Percentiles rank a stretch among this genome's conserved stretches.
phyloP scores from a whole-genome alignment of 1,140 invertebrate genomes.

The Lamellibrachia luymesi region DNA sequence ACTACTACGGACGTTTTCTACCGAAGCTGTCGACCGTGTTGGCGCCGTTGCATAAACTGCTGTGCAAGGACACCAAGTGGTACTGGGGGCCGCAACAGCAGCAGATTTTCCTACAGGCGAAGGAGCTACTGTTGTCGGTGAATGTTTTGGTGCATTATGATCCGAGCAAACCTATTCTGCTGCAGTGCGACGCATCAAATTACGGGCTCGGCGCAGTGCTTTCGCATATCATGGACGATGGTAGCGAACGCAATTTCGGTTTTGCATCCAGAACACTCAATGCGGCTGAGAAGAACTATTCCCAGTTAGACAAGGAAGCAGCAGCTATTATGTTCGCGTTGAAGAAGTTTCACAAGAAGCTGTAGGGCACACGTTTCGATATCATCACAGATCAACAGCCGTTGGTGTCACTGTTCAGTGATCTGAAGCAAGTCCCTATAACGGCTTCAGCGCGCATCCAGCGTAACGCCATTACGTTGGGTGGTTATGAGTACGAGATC shows the following conservation, averaged over 20 bases:
- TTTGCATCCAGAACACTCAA: slow-evolving; percentile 54
- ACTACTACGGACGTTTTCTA: slow-evolving; percentile 26
- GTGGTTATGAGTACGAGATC: too few relatives aligned
- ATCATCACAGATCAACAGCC: slow-evolving; percentile 49
- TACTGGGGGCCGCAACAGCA: slow-evolving; percentile 14
- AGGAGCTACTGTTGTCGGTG: neutral
- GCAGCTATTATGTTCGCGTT: slow-evolving; percentile 59
- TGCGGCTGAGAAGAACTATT: slow-evolving; percentile 54
- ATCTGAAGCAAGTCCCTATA: slow-evolving; percentile 27
- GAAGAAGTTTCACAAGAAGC: slow-evolving; percentile 58
- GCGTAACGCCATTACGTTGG: too few relatives aligned
- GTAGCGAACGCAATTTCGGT: slow-evolving; percentile 39
- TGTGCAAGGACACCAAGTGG: slow-evolving; percentile 11
- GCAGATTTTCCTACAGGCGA: neutral
- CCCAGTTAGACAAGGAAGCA: slow-evolving; percentile 60
- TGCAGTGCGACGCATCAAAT: slow-evolving; percentile 43
- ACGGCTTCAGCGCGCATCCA: too few relatives aligned
- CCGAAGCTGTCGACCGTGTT: slow-evolving; percentile 23
- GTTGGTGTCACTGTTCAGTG: slow-evolving; percentile 39
- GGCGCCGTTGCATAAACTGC: slow-evolving; percentile 20
- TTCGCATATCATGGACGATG: slow-evolving; percentile 37
- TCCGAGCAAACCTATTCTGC: slow-evolving; percentile 34
- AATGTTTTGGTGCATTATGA: slow-evolving; percentile 37
- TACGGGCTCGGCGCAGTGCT: slow-evolving; percentile 45
- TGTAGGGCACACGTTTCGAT: slow-evolving; percentile 48